Conservation (phyloP, 2,113 vertebrate species). For the Sminthopsis crassicaudata region DNA sequence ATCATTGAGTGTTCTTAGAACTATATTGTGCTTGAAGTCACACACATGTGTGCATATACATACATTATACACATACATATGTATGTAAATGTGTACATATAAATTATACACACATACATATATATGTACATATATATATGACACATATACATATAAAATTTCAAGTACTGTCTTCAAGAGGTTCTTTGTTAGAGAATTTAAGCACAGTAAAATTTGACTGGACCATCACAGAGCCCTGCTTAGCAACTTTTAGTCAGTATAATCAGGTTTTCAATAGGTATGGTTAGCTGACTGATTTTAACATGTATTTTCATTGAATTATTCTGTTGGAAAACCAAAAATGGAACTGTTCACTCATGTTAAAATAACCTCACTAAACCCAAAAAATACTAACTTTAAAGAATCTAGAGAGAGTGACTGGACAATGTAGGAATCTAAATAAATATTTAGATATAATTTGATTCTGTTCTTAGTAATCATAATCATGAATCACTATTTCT, state of each 20-base stretch:
- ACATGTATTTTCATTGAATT: not conserved
- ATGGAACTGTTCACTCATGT: not conserved
- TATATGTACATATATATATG: no score
- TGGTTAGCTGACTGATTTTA: not conserved
- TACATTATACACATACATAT: no score
- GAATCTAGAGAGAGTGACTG: not conserved
- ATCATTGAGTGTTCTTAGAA: not conserved
- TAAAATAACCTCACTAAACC: not conserved
- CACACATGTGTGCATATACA: no score
- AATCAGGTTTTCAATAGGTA: not conserved
- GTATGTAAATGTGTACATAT: no score
- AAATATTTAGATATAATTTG: not conserved
- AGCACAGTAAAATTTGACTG: not conserved
- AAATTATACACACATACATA: no score
- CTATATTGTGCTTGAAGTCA: not conserved
- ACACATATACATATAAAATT: no score
- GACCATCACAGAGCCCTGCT: not conserved
- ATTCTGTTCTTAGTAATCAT: not conserved
- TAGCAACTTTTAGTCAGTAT: not conserved
- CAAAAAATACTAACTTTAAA: not conserved
- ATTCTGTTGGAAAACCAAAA: not conserved
- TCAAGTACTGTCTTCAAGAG: not conserved
- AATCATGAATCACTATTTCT: not conserved
- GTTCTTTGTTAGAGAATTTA: not conserved
- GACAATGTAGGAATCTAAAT: not conserved